Percentiles rank a stretch among this genome's conserved stretches.
These are phyloP conservation scores for Tiliqua scincoides DNA, from an alignment of 2,113 vertebrate genomes.

Conservation along the genomic window DNA sequence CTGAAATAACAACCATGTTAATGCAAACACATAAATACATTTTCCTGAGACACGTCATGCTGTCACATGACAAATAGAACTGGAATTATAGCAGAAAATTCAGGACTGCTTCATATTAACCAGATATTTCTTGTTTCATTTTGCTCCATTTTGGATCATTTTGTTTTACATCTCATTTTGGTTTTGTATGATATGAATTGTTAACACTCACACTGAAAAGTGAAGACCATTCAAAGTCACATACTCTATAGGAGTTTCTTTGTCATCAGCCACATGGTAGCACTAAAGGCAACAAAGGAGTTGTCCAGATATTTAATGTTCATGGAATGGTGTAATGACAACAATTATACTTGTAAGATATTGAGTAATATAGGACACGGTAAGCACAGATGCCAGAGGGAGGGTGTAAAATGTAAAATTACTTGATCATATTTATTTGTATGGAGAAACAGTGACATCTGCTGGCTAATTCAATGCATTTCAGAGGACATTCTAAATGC, in stretches of 20 bases:
- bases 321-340: neutral
- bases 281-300: neutral
- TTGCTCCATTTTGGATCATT: neutral
- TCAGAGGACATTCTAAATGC: neutral
- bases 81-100: neutral
- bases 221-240: neutral
- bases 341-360: slow-evolving; percentile 10
- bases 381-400: neutral
- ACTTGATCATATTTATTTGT: slow-evolving; percentile 27
- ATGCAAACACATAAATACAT: neutral
- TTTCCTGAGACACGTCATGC: neutral
- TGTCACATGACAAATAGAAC: neutral
- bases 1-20: neutral
- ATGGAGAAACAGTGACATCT: slow-evolving; percentile 62
- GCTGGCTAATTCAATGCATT: slow-evolving; percentile 29
- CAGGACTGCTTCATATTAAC: neutral
- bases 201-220: neutral
- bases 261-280: neutral
- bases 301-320: neutral
- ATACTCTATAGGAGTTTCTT: no score
- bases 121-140: neutral
- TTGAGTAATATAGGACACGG: neutral
- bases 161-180: neutral
- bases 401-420: neutral
- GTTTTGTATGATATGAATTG: neutral